Evolutionary conservation across 2,113 vertebrate genomes (phyloP).

Genomic region (Tychaedon coryphoeus): DNA sequence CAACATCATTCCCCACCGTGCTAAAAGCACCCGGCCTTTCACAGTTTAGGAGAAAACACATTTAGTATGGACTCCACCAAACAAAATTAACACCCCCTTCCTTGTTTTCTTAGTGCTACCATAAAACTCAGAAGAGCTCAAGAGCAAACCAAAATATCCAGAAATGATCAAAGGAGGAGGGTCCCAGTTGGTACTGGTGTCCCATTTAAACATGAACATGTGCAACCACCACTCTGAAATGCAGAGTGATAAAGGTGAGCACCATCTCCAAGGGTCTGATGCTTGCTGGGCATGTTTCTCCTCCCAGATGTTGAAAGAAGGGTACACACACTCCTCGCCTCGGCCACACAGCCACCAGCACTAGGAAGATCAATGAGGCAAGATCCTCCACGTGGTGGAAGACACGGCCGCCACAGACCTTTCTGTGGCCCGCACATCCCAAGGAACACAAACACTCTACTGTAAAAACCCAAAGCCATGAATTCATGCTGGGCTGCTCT

Average conservation of each 20-base stretch:
- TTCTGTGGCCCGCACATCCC: accelerated
- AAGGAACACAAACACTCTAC: not conserved
- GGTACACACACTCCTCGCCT: not conserved
- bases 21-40: not conserved
- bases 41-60: not conserved
- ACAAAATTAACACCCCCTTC: not conserved
- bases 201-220: accelerated
- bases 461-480: not conserved
- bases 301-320: not conserved
- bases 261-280: not conserved
- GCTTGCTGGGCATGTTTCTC: not conserved
- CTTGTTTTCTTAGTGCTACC: not conserved
- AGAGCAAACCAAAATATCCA: not conserved
- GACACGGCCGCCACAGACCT: accelerated
- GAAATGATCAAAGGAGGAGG: not conserved
- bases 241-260: accelerated
- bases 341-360: accelerated
- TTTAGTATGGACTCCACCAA: not conserved
- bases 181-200: not conserved
- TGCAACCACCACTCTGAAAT: accelerated
- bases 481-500: accelerated
- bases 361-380: accelerated
- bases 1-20: not conserved
- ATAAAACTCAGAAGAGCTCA: not conserved
- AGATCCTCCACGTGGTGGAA: not conserved